Base-by-base conservation (phyloP, 2,113 vertebrate species). In the Thamnaconus septentrionalis region DNA sequence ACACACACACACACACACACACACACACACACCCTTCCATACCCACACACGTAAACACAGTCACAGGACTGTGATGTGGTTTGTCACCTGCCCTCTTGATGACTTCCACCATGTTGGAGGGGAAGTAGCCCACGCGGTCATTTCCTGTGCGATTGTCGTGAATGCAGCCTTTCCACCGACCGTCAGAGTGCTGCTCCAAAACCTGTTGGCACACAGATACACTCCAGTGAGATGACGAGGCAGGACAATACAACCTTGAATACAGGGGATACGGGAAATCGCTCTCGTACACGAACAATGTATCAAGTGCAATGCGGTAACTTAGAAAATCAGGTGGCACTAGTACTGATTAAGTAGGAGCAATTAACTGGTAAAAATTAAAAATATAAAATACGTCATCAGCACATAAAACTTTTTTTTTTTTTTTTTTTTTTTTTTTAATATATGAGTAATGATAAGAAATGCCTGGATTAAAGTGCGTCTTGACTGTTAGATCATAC, bases 101-200 rank as follows among this genome's bases (percentile, higher is more conserved):
- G 71, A 96, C 94, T 88, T 98, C 97, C 1, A 96, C 97, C 60
- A 99, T 93, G 79, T 94, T 97, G 81, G 96, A 96, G 0, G 97
- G 97, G 88, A 99, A 99, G 84, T 98, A 99, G 61, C 97, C 97
- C 58, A 98, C 96, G 0, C 97, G 93, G 89, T 98, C 97, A 1
- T 98, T 98, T 90, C 97, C 97, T 0, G 97, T 98, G 64, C 96
- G 92, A 92, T 97, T 98, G 90, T 99, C 97, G 41, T 99, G 97
- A 84, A 99, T 98, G 73, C 96, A 99, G 78, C 97, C 97, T 80
- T 99, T 99, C 97, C 97, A 99, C 7, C 95, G 91, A 39, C 97
- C 97, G 0, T 99, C 97, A 0, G 94, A 93, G 53, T 98, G 97
- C 91, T 99, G 97, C 87, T 98, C 97, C 77, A 99, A 91, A 66